These are phyloP conservation scores for Drosophila birchii DNA, from an alignment of 2,888 invertebrate species.

Conservation along the genomic window DNA sequence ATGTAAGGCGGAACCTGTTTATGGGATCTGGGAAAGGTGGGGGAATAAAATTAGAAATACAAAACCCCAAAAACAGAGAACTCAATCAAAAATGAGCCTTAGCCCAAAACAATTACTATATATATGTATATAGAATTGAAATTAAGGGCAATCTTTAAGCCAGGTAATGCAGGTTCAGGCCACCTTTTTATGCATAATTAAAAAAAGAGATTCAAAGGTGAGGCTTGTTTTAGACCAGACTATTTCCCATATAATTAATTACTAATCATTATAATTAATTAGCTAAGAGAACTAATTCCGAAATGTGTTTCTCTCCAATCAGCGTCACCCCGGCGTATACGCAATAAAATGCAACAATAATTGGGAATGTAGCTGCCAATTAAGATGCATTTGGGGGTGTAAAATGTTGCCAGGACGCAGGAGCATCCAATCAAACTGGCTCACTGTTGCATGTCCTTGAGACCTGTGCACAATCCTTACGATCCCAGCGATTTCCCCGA, in stretches of 20 bases:
- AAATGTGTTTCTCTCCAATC: not conserved
- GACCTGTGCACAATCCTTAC: not conserved
- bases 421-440: no score
- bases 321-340: slow-evolving; percentile 4
- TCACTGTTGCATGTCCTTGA: slow-evolving; percentile 22
- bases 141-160: not conserved
- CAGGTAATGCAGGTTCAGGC: not conserved
- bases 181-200: not conserved
- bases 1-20: slow-evolving; percentile 8
- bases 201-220: not conserved
- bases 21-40: not conserved
- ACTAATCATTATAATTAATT: not conserved
- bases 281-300: not conserved
- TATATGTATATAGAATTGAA: not conserved
- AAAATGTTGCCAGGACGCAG: not conserved
- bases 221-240: no score
- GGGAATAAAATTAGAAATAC: slow-evolving; percentile 16
- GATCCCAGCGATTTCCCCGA: not conserved
- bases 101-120: not conserved
- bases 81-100: slow-evolving; percentile 10
- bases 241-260: not conserved
- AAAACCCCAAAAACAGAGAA: slow-evolving; percentile 12
- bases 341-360: slow-evolving; percentile 3
- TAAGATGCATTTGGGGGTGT: slow-evolving; percentile 5
- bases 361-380: slow-evolving; percentile 7